These are phyloP conservation scores for Urophycis tenuis DNA, from an alignment of 2,797 vertebrate species.

Conservation along the genomic window DNA sequence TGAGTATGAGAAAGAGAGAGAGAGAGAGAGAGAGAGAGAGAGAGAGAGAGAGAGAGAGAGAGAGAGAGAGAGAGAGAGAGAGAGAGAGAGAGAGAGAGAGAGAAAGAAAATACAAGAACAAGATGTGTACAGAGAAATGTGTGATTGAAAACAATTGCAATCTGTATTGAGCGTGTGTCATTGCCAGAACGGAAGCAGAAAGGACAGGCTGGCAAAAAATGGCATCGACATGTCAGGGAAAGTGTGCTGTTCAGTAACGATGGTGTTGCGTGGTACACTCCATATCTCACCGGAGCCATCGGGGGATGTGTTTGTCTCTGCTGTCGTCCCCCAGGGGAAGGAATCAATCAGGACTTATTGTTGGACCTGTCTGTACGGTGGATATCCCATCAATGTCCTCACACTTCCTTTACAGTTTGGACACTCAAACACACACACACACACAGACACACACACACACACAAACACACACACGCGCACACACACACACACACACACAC, in stretches of 20 bases:
- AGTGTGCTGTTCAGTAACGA: constrained; percentile 64
- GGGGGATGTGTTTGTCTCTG: constrained; percentile 55
- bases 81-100: background rate
- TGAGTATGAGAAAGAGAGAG: constrained; percentile 29
- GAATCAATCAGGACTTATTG: constrained; percentile 62
- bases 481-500: constrained; percentile 12
- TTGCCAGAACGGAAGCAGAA: constrained; percentile 40
- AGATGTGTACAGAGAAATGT: background rate
- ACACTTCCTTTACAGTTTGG: background rate
- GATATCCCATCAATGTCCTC: background rate
- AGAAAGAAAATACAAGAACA: background rate
- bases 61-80: background rate
- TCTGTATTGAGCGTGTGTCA: constrained; percentile 60
- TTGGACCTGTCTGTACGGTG: background rate
- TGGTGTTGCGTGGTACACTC: constrained; percentile 52
- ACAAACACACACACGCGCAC: constrained; percentile 1
- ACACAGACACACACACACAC: constrained; percentile 16
- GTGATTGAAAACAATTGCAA: constrained; percentile 8
- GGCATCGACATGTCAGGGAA: constrained; percentile 54
- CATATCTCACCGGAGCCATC: constrained; percentile 53
- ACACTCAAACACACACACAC: background rate
- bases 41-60: background rate
- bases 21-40: background rate
- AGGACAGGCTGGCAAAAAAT: constrained; percentile 39
- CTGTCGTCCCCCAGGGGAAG: constrained; percentile 56